Evolutionary conservation across 2,113 vertebrate genomes (phyloP).

Genomic region (Stictonetta naevosa): DNA sequence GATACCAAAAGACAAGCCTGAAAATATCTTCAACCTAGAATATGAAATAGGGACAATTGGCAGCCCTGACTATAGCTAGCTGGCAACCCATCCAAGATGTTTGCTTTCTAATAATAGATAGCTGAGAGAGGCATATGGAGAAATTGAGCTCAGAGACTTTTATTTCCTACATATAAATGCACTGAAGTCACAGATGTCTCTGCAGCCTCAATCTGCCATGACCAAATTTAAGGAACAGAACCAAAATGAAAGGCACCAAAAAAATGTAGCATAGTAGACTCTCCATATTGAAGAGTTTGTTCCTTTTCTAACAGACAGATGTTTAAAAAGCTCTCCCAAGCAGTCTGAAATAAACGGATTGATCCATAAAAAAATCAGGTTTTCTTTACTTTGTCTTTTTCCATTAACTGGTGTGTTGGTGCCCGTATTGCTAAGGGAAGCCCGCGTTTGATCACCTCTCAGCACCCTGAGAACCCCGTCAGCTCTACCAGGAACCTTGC

Average conservation of each 20-base stretch:
- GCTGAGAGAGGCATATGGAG: slow-evolving; percentile 49
- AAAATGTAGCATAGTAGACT: not conserved
- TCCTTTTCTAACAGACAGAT: not conserved
- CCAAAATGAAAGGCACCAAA: not conserved
- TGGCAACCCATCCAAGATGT: slow-evolving; percentile 47
- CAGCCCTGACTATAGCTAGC: slow-evolving; percentile 30
- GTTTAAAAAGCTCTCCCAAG: not conserved
- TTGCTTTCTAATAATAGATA: slow-evolving; percentile 70
- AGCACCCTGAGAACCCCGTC: not conserved
- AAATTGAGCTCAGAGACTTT: slow-evolving; percentile 39
- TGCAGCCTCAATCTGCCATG: slow-evolving; percentile 41
- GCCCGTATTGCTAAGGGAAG: not conserved
- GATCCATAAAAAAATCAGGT: not conserved
- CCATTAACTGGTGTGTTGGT: not conserved
- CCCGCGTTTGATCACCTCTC: not conserved
- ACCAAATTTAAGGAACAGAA: slow-evolving; percentile 48
- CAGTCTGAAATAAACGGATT: not conserved
- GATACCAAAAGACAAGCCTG: slow-evolving; percentile 32
- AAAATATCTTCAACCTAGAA: slow-evolving; percentile 52
- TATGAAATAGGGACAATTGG: slow-evolving; percentile 33
- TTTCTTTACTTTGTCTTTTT: not conserved
- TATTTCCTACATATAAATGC: slow-evolving; percentile 53
- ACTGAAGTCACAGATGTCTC: slow-evolving; percentile 54
- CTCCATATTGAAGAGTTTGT: not conserved
- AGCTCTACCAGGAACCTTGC: not conserved